Percentiles rank a stretch among this genome's conserved stretches.
Conservation (phyloP, 2,888 invertebrate species). For the Mesopsocus fuscifrons region DNA sequence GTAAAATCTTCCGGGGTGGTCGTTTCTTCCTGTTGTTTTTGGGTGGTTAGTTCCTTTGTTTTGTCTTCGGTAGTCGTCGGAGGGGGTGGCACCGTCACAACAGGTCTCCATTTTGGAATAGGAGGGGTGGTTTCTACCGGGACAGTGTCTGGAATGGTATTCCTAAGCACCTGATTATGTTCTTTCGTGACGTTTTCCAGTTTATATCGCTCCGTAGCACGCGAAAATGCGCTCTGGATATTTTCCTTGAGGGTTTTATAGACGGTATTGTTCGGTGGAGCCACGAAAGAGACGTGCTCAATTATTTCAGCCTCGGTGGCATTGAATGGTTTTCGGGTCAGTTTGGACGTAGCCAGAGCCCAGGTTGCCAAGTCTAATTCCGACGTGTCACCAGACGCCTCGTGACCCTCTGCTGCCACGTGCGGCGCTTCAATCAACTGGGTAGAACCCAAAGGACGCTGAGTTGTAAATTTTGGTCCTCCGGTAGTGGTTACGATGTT, state of each 20-base stretch:
- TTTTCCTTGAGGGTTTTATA: not conserved
- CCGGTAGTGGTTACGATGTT: not conserved
- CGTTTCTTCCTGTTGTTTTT: no score
- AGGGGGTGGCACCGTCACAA: not conserved
- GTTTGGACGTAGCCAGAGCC: not conserved
- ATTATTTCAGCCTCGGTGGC: not conserved
- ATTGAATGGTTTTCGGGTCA: not conserved
- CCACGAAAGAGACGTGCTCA: not conserved
- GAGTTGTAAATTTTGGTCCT: not conserved
- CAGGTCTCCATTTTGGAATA: not conserved
- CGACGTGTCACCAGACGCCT: not conserved
- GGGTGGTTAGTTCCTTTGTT: not conserved
- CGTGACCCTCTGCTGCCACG: not conserved
- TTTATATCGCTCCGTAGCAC: not conserved
- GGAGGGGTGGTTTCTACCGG: not conserved
- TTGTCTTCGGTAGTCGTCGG: not conserved
- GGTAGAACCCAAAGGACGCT: not conserved
- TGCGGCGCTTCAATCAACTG: not conserved
- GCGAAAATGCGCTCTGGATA: not conserved
- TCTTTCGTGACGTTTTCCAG: slow-evolving; percentile 4
- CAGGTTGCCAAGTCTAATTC: slow-evolving; percentile 6
- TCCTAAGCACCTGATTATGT: slow-evolving; percentile 6
- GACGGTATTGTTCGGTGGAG: not conserved
- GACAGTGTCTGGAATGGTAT: slow-evolving; percentile 5
- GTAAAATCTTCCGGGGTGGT: slow-evolving; percentile 2